Conservation (phyloP, 1,140 invertebrate genomes). For the Conus ventricosus region DNA sequence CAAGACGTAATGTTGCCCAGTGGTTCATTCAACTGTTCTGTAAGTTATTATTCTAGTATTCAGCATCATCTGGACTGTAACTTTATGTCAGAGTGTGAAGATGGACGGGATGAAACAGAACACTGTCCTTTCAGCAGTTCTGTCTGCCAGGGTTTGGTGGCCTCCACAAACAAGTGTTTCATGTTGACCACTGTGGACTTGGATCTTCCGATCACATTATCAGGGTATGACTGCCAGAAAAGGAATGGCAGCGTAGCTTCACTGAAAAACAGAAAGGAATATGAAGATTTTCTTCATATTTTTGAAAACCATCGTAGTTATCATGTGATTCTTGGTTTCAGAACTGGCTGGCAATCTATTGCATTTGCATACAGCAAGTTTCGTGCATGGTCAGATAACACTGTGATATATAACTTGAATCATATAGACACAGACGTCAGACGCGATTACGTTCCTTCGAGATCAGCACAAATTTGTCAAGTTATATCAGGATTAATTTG, state of each 20-base stretch:
- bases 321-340: background rate
- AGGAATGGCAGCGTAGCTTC: background rate
- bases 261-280: background rate
- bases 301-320: background rate
- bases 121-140: conserved; percentile 17
- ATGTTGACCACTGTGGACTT: background rate
- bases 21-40: conserved; percentile 19
- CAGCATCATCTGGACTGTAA: conserved; percentile 11
- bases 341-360: background rate
- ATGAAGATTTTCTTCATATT: background rate
- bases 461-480: background rate
- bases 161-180: background rate
- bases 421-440: background rate
- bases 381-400: background rate
- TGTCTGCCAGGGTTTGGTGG: background rate
- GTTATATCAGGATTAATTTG: no score
- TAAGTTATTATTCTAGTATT: no score
- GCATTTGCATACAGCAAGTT: background rate
- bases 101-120: background rate
- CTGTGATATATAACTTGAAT: background rate
- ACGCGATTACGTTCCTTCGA: background rate
- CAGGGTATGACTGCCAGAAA: background rate
- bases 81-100: background rate
- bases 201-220: no score
- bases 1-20: background rate